Conservation (phyloP, 2,797 vertebrate genomes). For the Lophius americanus region DNA sequence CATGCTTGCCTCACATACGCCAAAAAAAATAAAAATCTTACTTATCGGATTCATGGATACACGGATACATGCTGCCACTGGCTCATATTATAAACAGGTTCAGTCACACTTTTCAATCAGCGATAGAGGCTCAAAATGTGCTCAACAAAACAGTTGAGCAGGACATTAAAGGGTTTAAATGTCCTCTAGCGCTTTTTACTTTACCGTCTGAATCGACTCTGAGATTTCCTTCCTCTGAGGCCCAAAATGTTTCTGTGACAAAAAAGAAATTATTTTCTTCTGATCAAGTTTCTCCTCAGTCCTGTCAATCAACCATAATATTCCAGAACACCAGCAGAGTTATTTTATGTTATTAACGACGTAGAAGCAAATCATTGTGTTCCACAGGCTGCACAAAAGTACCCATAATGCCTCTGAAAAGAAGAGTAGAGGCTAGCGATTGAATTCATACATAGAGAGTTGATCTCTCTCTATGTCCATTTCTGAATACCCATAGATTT, state of each 20-base stretch:
- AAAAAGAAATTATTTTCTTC: constrained; percentile 13
- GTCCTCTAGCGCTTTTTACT: no score
- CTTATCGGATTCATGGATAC: no score
- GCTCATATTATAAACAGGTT: no score
- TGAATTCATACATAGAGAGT: constrained; percentile 16
- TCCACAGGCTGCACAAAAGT: constrained; percentile 9
- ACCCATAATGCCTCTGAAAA: constrained; percentile 1
- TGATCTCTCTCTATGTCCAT: no score
- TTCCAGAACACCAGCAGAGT: not conserved
- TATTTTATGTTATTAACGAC: constrained; percentile 15
- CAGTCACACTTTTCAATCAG: no score
- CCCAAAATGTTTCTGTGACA: constrained; percentile 14
- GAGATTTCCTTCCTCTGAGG: constrained; percentile 34
- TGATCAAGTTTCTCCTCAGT: constrained; percentile 20
- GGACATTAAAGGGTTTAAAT: no score
- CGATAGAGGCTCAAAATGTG: no score
- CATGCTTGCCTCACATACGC: no score
- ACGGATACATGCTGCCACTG: no score
- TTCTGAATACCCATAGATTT: constrained; percentile 6
- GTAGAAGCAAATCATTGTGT: not conserved
- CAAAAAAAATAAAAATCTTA: no score
- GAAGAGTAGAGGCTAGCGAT: constrained; percentile 6
- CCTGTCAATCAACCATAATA: constrained; percentile 19
- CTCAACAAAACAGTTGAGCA: no score
- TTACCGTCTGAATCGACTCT: no score